phyloP scores from a whole-genome alignment of 2,113 vertebrate species.

The Dicaeum eximium region DNA sequence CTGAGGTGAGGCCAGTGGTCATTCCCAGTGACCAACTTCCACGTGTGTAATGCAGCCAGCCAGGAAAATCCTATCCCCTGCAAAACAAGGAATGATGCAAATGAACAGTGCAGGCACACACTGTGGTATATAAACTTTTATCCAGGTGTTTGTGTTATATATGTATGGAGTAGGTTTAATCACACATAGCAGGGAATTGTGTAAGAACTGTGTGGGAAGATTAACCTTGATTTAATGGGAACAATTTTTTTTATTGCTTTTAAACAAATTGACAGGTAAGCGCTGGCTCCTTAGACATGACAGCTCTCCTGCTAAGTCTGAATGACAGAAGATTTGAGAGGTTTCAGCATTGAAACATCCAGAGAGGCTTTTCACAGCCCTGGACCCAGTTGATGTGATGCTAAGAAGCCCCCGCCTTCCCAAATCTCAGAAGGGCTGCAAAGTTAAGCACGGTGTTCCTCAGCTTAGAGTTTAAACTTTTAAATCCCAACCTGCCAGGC shows the following conservation, averaged over 20 bases:
- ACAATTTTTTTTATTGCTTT: constrained; percentile 37
- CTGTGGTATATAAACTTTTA: background rate
- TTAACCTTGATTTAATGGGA: constrained; percentile 49
- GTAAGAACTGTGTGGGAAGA: background rate
- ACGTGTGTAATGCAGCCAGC: background rate
- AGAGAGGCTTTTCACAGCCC: background rate
- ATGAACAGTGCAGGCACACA: fast-evolving
- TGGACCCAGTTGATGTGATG: background rate
- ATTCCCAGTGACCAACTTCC: background rate
- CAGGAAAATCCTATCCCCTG: background rate
- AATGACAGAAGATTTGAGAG: constrained; percentile 44
- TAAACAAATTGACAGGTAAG: constrained; percentile 43
- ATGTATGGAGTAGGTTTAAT: background rate
- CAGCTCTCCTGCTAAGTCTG: constrained; percentile 21
- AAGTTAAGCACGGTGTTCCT: background rate
- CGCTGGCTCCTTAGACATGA: background rate
- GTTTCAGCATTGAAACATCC: background rate
- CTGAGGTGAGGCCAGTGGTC: background rate
- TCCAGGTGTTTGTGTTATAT: background rate
- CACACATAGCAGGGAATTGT: background rate
- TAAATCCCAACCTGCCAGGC: background rate
- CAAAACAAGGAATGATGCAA: background rate
- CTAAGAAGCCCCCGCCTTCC: background rate
- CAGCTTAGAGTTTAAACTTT: background rate
- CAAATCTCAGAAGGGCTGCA: background rate